Conservation (phyloP, 2,888 invertebrate species). For the Nemotelus pantherinus region DNA sequence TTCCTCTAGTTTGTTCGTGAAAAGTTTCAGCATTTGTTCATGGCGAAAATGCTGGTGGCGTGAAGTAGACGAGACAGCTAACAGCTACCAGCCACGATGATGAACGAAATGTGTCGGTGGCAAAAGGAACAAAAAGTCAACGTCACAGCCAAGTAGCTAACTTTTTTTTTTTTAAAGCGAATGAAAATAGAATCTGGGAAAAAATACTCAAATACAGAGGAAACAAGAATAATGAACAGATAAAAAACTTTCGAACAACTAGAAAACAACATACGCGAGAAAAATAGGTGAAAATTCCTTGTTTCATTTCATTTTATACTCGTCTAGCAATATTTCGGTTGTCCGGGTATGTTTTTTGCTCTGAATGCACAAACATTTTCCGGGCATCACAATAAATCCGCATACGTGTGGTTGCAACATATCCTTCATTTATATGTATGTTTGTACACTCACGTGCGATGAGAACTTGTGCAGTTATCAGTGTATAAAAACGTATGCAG, state of each 20-base stretch:
- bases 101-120: slow-evolving; percentile 13
- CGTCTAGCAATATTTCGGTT: slow-evolving; percentile 21
- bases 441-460: neutral
- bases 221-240: neutral
- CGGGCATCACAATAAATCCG: slow-evolving; percentile 19
- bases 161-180: slow-evolving; percentile 17
- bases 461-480: neutral
- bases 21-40: slow-evolving; percentile 15
- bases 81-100: neutral
- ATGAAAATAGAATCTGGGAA: neutral
- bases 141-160: slow-evolving; percentile 19
- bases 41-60: neutral
- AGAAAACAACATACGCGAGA: neutral
- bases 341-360: slow-evolving; percentile 20
- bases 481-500: neutral
- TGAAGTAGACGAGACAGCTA: neutral
- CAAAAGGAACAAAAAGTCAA: slow-evolving; percentile 17
- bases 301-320: slow-evolving; percentile 35
- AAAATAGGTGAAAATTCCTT: slow-evolving; percentile 41
- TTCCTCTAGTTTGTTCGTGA: neutral
- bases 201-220: neutral
- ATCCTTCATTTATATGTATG: neutral
- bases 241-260: slow-evolving; percentile 18
- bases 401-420: neutral
- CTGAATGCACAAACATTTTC: slow-evolving; percentile 29